Conservation (phyloP, 2,888 invertebrate genomes). For the Lamellibrachia satsuma region DNA sequence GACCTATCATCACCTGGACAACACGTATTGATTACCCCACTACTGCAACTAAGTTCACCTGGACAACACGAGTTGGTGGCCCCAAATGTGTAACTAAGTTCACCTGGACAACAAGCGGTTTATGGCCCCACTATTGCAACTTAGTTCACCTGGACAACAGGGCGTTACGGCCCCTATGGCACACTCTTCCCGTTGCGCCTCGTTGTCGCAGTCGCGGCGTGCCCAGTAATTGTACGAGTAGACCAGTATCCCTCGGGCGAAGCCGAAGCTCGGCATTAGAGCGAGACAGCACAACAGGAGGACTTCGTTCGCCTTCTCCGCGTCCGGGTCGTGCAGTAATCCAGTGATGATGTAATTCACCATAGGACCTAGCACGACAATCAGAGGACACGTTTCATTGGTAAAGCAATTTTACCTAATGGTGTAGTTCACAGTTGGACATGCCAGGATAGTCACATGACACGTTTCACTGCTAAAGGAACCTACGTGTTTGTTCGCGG, state of each 20-base stretch:
- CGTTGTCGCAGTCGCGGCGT: background rate
- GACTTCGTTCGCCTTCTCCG: background rate
- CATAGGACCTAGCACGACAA: background rate
- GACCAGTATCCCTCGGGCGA: background rate
- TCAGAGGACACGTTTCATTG: too few relatives aligned
- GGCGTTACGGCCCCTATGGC: background rate
- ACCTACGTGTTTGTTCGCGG: too few relatives aligned
- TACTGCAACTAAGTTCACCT: too few relatives aligned
- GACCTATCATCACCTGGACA: background rate
- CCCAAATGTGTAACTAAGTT: too few relatives aligned
- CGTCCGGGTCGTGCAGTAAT: background rate
- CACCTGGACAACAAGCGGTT: too few relatives aligned
- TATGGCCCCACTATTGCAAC: too few relatives aligned
- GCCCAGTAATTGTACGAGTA: background rate
- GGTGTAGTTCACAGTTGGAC: too few relatives aligned
- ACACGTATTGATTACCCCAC: background rate
- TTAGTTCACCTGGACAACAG: background rate
- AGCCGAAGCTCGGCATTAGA: background rate
- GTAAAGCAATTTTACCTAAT: too few relatives aligned
- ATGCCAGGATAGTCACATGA: too few relatives aligned
- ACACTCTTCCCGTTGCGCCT: background rate
- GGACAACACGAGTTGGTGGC: too few relatives aligned
- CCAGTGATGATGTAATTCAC: background rate
- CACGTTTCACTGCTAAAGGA: too few relatives aligned
- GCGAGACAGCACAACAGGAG: background rate